A percentile compares a stretch with the other conserved stretches of the same genome.
phyloP scores from a whole-genome alignment of 53 echinoderm and acorn worm genomes.

The Hippasteria phrygiana region DNA sequence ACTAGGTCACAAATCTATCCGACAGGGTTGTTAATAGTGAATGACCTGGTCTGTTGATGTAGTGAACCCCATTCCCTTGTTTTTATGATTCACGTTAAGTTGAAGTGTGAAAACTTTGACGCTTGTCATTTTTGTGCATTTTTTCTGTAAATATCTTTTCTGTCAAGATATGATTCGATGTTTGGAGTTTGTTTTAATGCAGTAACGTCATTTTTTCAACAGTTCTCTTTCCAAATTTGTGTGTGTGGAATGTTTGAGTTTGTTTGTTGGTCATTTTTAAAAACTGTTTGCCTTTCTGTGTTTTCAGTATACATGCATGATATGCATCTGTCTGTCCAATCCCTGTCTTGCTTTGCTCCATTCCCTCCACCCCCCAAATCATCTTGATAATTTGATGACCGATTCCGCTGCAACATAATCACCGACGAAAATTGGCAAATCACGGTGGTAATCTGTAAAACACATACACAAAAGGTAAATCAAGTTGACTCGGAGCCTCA shows the following conservation, averaged over 20 bases:
- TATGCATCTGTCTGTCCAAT: too few relatives aligned
- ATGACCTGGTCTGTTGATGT: background rate
- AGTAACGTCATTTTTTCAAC: too few relatives aligned
- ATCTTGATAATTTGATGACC: background rate
- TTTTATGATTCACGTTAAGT: background rate
- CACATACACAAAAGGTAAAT: conserved; percentile 15
- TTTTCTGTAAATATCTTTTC: background rate
- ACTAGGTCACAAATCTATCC: conserved; percentile 20
- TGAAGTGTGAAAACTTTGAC: background rate
- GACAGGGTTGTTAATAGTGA: background rate
- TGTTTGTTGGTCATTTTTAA: too few relatives aligned
- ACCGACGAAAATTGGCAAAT: too few relatives aligned
- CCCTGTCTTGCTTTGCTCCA: too few relatives aligned
- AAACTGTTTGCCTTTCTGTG: too few relatives aligned
- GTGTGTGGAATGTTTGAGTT: too few relatives aligned
- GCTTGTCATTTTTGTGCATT: background rate
- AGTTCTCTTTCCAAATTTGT: too few relatives aligned
- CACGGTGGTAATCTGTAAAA: background rate
- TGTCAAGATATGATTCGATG: too few relatives aligned
- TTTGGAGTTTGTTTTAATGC: too few relatives aligned
- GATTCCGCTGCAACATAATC: too few relatives aligned
- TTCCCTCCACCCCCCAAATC: background rate
- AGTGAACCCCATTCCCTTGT: background rate
- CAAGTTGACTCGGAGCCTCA: background rate
- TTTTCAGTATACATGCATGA: too few relatives aligned